A percentile compares a stretch with the other conserved stretches of the same genome.
Evolutionary conservation across 2,888 invertebrate species (phyloP).

Genomic region (Malacosoma neustria): DNA sequence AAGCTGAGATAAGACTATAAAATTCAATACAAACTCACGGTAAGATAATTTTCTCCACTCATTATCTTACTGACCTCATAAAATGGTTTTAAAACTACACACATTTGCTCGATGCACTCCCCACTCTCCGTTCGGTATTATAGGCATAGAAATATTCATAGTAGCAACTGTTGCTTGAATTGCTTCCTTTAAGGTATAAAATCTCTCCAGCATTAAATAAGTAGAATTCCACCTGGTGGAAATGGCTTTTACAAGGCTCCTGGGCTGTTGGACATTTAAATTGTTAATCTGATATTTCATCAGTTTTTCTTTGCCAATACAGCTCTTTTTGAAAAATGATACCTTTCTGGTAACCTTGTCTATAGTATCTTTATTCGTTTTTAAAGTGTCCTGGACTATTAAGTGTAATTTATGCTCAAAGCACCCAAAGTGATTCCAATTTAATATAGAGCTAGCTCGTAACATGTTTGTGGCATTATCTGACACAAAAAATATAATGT

Average conservation of each 20-base stretch:
- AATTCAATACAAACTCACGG: no score
- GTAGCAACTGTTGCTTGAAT: slow-evolving; percentile 7
- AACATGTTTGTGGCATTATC: slow-evolving; percentile 5
- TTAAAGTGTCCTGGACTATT: slow-evolving; percentile 6
- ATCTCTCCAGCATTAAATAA: slow-evolving; percentile 9
- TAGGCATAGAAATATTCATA: slow-evolving; percentile 3
- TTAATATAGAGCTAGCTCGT: slow-evolving; percentile 6
- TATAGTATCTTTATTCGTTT: background rate
- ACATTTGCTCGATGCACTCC: slow-evolving; percentile 4
- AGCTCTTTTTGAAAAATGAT: slow-evolving; percentile 5
- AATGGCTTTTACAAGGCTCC: slow-evolving; percentile 3
- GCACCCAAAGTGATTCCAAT: slow-evolving; percentile 9
- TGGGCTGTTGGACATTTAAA: slow-evolving; percentile 4
- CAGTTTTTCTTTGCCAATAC: slow-evolving; percentile 6
- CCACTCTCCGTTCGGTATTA: slow-evolving; percentile 7
- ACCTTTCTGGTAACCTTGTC: slow-evolving; percentile 5
- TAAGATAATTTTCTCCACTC: slow-evolving; percentile 7
- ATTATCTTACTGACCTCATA: slow-evolving; percentile 4
- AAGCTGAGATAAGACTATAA: no score
- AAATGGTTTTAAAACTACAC: slow-evolving; percentile 2
- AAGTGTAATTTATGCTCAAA: slow-evolving; percentile 7
- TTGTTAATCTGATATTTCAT: slow-evolving; percentile 6
- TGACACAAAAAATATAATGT: slow-evolving; percentile 3
- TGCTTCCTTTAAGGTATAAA: slow-evolving; percentile 6
- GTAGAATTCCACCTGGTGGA: slow-evolving; percentile 8